Conservation (phyloP, 2,797 vertebrate genomes). For the Pteronotus mesoamericanus region DNA sequence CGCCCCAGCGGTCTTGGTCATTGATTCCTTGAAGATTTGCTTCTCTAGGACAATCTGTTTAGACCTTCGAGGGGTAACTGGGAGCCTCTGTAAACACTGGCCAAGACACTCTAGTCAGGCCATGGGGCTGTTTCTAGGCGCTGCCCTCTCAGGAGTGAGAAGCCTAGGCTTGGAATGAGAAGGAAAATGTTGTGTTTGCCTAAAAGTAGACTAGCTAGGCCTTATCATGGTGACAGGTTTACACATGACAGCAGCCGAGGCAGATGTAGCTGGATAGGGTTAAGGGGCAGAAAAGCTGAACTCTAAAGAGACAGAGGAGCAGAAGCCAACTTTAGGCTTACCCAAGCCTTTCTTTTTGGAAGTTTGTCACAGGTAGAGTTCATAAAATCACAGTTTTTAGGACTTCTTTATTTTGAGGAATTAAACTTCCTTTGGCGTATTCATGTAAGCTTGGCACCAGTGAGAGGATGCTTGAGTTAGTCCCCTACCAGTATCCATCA, state of each 20-base stretch:
- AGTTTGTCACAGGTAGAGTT: not conserved
- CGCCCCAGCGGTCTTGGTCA: not conserved
- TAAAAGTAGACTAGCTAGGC: not conserved
- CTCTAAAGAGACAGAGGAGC: not conserved
- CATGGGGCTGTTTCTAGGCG: not conserved
- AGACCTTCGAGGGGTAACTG: constrained; percentile 33
- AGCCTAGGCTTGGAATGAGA: not conserved
- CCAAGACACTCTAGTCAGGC: not conserved
- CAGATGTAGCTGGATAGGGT: not conserved
- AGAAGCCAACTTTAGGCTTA: not conserved
- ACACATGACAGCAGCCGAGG: not conserved
- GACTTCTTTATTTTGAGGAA: not conserved
- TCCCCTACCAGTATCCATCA: not conserved
- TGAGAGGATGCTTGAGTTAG: not conserved
- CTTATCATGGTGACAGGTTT: not conserved
- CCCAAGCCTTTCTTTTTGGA: not conserved
- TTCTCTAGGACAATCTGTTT: constrained; percentile 28
- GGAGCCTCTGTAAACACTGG: not conserved
- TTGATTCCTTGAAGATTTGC: not conserved
- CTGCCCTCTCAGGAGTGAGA: not conserved
- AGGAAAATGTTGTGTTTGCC: not conserved
- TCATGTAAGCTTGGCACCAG: not conserved
- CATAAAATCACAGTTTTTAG: not conserved
- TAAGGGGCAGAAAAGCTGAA: not conserved
- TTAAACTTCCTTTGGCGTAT: not conserved